A percentile compares a stretch with the other conserved stretches of the same genome.
phyloP scores from a whole-genome alignment of 1,140 invertebrate genomes.

The Trichonephila inaurata region DNA sequence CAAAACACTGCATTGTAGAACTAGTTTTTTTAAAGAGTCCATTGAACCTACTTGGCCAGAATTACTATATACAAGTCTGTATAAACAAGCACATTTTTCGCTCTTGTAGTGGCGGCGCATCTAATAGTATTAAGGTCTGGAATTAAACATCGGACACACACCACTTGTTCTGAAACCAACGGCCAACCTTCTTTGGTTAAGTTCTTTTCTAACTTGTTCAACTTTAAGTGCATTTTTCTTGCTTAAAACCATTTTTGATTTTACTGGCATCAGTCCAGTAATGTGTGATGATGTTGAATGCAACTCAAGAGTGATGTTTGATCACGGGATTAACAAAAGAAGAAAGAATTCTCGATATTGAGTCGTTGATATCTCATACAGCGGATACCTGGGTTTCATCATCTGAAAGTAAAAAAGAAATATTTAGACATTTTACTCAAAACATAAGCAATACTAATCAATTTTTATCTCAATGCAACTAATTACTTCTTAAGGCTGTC shows the following conservation, averaged over 20 bases:
- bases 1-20: constrained; percentile 49
- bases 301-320: constrained; percentile 9
- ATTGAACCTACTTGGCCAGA: constrained; percentile 23
- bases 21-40: constrained; percentile 46
- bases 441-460: too few relatives aligned
- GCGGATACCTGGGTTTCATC: constrained; percentile 86
- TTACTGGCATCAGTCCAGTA: constrained; percentile 41
- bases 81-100: constrained; percentile 58
- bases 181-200: neutral
- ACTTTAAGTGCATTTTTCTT: neutral
- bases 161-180: neutral
- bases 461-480: too few relatives aligned
- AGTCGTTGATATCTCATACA: constrained; percentile 80
- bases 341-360: neutral
- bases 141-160: neutral
- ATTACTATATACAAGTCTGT: constrained; percentile 61
- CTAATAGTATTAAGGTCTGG: neutral
- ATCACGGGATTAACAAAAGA: neutral
- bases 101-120: neutral
- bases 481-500: too few relatives aligned
- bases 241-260: constrained; percentile 56
- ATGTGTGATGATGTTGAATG: neutral
- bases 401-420: constrained; percentile 82
- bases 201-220: neutral
- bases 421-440: neutral